Base-by-base conservation (phyloP, 2,888 invertebrate species). In the Drymonia ruficornis region DNA sequence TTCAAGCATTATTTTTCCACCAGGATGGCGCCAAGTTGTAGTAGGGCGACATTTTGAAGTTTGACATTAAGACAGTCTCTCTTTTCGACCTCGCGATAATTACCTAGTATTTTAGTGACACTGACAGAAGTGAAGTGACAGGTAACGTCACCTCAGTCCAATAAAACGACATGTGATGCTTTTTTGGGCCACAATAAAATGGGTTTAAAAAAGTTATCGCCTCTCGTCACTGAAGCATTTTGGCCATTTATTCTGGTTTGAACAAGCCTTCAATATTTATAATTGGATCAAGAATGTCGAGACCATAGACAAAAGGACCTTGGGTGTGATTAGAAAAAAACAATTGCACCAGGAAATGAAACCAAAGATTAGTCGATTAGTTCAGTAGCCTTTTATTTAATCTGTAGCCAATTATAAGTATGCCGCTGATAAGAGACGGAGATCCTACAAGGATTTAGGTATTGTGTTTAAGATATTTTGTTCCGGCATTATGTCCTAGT, bases 281-380 rank as follows among this genome's bases (percentile, higher is more conserved):
- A 53, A 57, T 61, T 50, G 42, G 23, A 55, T 57, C 47, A 56
- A 57, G 56, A 64, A 55, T 74, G 74, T 56, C 70, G 59, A 38
- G 36, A 23, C n/a, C 49, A 43, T 23, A 51, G 57, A 45, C 9
- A 45, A 9, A 36, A 28, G 15, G 45, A 58, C 79, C 80, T 79
- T 77, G 75, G 50, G 49, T 19, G 50, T 65, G 65, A 70, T 72
- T 75, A 59, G 68, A 72, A 70, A 68, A 60, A 67, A 61, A 74
- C 64, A 67, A 66, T 67, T 61, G 59, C 61, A 61, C 58, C 61
- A 72, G 77, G 80, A 80, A 80, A 75, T 72, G 59, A 63, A 54
- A 62, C 50, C 54, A 65, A 50, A 64, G 67, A 72, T 66, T 63
- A 71, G 65, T 70, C 67, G 69, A 72, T 73, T 72, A 70, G 69